A percentile compares a stretch with the other conserved stretches of the same genome.
Evolutionary conservation across 2,113 vertebrate genomes (phyloP).

Genomic region (Passer domesticus): DNA sequence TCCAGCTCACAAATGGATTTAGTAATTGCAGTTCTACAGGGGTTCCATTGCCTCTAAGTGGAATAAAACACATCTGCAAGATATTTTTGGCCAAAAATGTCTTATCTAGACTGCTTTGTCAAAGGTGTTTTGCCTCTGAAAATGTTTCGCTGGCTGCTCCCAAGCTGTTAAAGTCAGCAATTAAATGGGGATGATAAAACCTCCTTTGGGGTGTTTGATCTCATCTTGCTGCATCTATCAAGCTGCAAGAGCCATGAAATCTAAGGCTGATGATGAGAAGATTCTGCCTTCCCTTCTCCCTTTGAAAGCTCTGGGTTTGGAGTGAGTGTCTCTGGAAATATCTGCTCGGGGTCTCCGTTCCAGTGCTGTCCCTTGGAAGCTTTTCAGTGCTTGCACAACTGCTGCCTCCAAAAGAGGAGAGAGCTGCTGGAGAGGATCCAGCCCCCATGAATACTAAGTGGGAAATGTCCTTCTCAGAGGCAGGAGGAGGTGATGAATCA

Average conservation of each 20-base stretch:
- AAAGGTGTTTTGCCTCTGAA: not conserved
- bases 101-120: not conserved
- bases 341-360: not conserved
- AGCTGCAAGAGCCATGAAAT: not conserved
- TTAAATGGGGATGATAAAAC: not conserved
- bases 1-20: not conserved
- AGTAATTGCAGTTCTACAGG: not conserved
- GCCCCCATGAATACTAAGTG: not conserved
- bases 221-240: not conserved
- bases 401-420: not conserved
- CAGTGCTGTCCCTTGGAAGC: not conserved
- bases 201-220: not conserved
- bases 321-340: not conserved
- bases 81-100: not conserved
- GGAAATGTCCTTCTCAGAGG: slow-evolving; percentile 20
- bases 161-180: not conserved
- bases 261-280: not conserved
- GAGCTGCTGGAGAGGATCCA: slow-evolving; percentile 9
- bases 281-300: not conserved
- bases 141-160: not conserved
- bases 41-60: not conserved
- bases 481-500: slow-evolving; percentile 37
- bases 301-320: not conserved
- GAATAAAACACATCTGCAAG: not conserved
- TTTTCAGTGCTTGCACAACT: slow-evolving; percentile 5